These are phyloP conservation scores for Zapus hudsonius DNA, from an alignment of 2,113 vertebrate genomes.

Conservation along the genomic window DNA sequence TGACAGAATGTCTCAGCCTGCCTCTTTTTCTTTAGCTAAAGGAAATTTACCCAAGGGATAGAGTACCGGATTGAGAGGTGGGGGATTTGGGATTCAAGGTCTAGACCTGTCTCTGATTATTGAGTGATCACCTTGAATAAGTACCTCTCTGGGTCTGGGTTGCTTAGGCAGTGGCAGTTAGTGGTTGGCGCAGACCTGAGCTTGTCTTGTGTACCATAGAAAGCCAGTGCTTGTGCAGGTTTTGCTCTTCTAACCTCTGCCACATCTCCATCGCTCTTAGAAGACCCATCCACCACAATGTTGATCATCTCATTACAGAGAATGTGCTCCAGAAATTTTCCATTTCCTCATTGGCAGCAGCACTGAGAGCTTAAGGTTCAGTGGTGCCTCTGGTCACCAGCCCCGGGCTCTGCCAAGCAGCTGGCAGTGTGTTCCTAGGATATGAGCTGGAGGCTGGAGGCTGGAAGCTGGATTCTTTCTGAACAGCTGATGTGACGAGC, in stretches of 20 bases:
- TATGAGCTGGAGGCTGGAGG: slow-evolving; percentile 48
- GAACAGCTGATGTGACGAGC: slow-evolving; percentile 59
- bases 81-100: not conserved
- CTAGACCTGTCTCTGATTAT: not conserved
- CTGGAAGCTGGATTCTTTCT: slow-evolving; percentile 31
- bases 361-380: slow-evolving; percentile 12
- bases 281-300: not conserved
- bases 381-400: not conserved
- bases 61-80: not conserved
- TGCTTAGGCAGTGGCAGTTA: not conserved
- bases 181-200: not conserved
- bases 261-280: not conserved
- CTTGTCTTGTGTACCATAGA: not conserved
- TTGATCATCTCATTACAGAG: not conserved
- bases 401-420: slow-evolving; percentile 34
- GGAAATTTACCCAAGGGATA: not conserved
- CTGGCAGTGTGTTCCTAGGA: slow-evolving; percentile 17
- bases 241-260: not conserved
- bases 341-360: not conserved
- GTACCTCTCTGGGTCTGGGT: not conserved
- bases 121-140: slow-evolving; percentile 20
- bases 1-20: not conserved
- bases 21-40: not conserved
- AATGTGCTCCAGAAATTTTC: not conserved
- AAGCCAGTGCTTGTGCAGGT: not conserved